Percentiles rank a stretch among this genome's conserved stretches.
Conservation (phyloP, 2,888 invertebrate genomes). For the Caenorhabditis sp. region DNA sequence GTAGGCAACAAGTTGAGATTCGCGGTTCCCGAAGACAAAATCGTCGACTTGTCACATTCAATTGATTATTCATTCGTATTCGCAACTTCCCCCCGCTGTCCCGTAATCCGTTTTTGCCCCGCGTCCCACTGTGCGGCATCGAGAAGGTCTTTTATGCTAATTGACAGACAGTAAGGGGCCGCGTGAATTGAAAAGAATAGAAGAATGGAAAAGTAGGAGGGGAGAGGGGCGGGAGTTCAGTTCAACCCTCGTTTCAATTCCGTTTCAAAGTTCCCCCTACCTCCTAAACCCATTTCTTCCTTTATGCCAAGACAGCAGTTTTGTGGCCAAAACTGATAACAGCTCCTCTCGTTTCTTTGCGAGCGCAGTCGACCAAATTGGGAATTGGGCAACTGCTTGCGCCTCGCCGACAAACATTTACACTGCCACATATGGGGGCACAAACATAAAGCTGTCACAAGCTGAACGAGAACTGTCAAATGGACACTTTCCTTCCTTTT, state of each 20-base stretch:
- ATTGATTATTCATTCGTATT: constrained; percentile 38
- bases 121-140: constrained; percentile 53
- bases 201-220: constrained; percentile 20
- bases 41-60: constrained; percentile 43
- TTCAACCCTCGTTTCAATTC: constrained; percentile 34
- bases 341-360: too few species aligned
- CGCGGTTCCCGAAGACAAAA: neutral
- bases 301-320: constrained; percentile 26
- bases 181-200: constrained; percentile 33
- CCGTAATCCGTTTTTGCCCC: constrained; percentile 36
- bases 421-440: constrained; percentile 48
- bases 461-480: constrained; percentile 50
- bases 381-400: constrained; percentile 15
- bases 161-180: constrained; percentile 58
- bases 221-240: constrained; percentile 30
- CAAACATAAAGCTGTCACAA: constrained; percentile 53
- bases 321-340: constrained; percentile 32
- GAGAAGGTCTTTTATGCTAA: constrained; percentile 59
- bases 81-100: constrained; percentile 41
- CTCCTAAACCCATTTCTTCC: constrained; percentile 8
- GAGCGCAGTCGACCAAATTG: constrained; percentile 29
- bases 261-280: constrained; percentile 18
- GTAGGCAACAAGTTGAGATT: constrained; percentile 1
- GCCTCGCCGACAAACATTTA: constrained; percentile 31
- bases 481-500: constrained; percentile 15